A percentile compares a stretch with the other conserved stretches of the same genome.
phyloP scores from a whole-genome alignment of 2,113 vertebrate species.

The Nothobranchius furzeri region DNA sequence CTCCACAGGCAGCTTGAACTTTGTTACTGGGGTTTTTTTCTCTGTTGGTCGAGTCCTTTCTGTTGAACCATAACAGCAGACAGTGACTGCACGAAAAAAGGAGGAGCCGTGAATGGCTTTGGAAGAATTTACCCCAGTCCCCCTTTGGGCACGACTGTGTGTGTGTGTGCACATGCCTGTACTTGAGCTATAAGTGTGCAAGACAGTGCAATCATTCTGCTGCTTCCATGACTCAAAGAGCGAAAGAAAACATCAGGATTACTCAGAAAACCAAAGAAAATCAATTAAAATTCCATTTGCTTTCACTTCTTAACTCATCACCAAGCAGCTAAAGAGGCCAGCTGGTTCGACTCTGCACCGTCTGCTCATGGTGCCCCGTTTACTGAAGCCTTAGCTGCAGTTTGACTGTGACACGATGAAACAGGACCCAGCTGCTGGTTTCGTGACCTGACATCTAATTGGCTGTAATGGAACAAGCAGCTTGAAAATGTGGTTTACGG shows the following conservation, averaged over 20 bases:
- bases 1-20: slow-evolving; percentile 11
- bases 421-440: slow-evolving; percentile 64
- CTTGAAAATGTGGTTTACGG: slow-evolving; percentile 56
- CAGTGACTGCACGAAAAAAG: slow-evolving; percentile 16
- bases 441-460: slow-evolving; percentile 53
- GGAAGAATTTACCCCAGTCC: slow-evolving; percentile 37
- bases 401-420: slow-evolving; percentile 33
- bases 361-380: slow-evolving; percentile 32
- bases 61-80: slow-evolving; percentile 18
- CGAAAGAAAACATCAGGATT: slow-evolving; percentile 29
- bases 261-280: slow-evolving; percentile 38
- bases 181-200: slow-evolving; percentile 21
- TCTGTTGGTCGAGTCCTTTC: slow-evolving; percentile 43
- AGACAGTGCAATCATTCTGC: slow-evolving; percentile 14
- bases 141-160: slow-evolving; percentile 12
- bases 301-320: slow-evolving; percentile 23
- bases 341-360: slow-evolving; percentile 61
- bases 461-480: slow-evolving; percentile 60
- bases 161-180: slow-evolving; percentile 22
- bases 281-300: slow-evolving; percentile 44
- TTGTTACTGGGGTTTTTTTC: slow-evolving; percentile 30
- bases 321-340: slow-evolving; percentile 40
- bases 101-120: slow-evolving; percentile 36
- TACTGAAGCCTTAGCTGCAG: slow-evolving; percentile 34
- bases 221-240: slow-evolving; percentile 31